A percentile compares a stretch with the other conserved stretches of the same genome.
phyloP scores from a whole-genome alignment of 2,113 vertebrate genomes.

The Clarias magur region DNA sequence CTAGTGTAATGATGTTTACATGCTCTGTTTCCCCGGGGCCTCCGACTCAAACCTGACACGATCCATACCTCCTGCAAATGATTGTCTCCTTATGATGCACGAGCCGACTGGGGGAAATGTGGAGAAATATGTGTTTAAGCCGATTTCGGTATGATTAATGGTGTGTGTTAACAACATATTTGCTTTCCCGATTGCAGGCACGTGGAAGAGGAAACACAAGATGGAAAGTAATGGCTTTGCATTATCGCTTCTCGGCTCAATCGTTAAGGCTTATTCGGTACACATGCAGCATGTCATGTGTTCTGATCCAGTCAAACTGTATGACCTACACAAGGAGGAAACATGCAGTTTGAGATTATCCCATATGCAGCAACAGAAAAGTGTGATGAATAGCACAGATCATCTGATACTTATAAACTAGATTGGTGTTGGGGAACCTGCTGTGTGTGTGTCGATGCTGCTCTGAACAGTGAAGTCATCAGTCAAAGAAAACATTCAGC shows the following conservation, averaged over 20 bases:
- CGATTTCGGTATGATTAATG: conserved; percentile 44
- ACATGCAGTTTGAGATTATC: neutral
- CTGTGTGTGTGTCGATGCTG: neutral
- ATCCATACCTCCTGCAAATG: conserved; percentile 18
- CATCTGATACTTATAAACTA: conserved; percentile 36
- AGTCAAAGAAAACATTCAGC: conserved; percentile 18
- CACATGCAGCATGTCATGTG: neutral
- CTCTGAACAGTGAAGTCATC: neutral
- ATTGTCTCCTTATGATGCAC: neutral
- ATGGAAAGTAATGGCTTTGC: conserved; percentile 17
- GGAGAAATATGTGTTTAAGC: conserved; percentile 9
- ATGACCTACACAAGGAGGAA: conserved; percentile 19
- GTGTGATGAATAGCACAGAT: conserved; percentile 49
- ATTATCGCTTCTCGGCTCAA: conserved; percentile 25
- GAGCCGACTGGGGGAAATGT: conserved; percentile 8
- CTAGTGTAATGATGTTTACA: conserved; percentile 21
- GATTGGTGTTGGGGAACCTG: conserved; percentile 35
- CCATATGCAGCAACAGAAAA: conserved; percentile 18
- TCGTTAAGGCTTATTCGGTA: neutral
- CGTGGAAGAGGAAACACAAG: conserved; percentile 8
- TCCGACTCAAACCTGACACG: conserved; percentile 25
- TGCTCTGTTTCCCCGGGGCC: conserved; percentile 22
- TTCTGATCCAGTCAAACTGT: neutral
- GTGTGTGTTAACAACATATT: conserved; percentile 40
- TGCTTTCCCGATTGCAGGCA: conserved; percentile 28